phyloP scores from a whole-genome alignment of 2,888 invertebrate genomes.

The Xylota sylvarum region DNA sequence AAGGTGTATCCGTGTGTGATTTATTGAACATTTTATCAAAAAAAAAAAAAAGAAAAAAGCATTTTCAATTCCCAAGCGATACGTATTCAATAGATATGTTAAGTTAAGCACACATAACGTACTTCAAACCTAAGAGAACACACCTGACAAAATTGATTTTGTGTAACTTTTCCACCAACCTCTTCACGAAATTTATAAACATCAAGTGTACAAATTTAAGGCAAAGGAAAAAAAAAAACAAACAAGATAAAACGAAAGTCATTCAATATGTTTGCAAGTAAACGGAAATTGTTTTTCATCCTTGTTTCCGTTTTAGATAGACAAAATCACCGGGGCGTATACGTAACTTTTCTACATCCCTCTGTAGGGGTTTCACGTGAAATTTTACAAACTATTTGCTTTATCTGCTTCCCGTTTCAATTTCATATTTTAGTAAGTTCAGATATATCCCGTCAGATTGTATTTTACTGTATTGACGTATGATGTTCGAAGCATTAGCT shows the following conservation, averaged over 20 bases:
- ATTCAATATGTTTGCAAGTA: slow-evolving; percentile 50
- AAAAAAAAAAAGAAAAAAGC: too few relatives aligned
- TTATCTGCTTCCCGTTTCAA: too few relatives aligned
- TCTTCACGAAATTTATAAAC: not conserved
- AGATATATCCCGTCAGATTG: too few relatives aligned
- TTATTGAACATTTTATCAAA: not conserved
- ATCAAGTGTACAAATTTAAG: slow-evolving; percentile 12
- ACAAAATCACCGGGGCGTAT: slow-evolving; percentile 47
- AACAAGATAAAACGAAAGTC: slow-evolving; percentile 32
- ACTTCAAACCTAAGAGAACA: not conserved
- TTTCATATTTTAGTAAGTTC: too few relatives aligned
- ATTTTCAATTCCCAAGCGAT: not conserved
- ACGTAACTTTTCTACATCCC: slow-evolving; percentile 9
- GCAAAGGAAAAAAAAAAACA: not conserved
- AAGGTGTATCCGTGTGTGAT: not conserved
- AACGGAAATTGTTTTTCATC: slow-evolving; percentile 35
- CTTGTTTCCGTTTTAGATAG: slow-evolving; percentile 1
- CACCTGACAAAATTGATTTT: slow-evolving; percentile 16
- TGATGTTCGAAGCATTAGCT: too few relatives aligned
- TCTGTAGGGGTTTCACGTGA: too few relatives aligned
- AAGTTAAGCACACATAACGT: too few relatives aligned
- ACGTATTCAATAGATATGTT: not conserved
- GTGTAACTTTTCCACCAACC: not conserved
- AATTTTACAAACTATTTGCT: too few relatives aligned
- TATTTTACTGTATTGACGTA: too few relatives aligned